A percentile compares a stretch with the other conserved stretches of the same genome.
Evolutionary conservation across 2,797 vertebrate genomes (phyloP).

Genomic region (Rhabdophis nuchalis): DNA sequence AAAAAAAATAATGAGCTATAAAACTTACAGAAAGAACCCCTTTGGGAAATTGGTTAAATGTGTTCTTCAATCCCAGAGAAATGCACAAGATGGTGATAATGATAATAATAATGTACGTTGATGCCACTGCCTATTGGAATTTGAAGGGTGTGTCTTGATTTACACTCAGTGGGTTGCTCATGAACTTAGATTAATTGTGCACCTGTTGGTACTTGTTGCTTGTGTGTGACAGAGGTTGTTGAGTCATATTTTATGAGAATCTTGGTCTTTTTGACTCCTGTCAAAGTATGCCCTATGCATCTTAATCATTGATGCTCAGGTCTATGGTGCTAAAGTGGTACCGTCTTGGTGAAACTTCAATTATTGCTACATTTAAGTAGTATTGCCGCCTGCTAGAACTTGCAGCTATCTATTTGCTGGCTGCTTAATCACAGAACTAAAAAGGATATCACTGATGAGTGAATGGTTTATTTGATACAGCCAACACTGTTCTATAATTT

Average conservation of each 20-base stretch:
- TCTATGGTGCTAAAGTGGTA: background rate
- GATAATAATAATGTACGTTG: background rate
- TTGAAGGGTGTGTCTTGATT: background rate
- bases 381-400: background rate
- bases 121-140: background rate
- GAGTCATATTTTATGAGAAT: background rate
- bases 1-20: background rate
- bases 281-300: background rate
- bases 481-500: background rate
- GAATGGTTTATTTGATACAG: background rate
- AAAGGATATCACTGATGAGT: conserved; percentile 2
- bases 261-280: background rate
- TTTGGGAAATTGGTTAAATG: background rate
- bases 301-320: background rate
- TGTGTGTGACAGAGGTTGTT: background rate
- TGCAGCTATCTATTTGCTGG: background rate
- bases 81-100: background rate
- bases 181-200: background rate
- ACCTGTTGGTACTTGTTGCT: background rate
- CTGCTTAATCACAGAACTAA: conserved; percentile 14
- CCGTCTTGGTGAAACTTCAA: background rate
- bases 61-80: background rate
- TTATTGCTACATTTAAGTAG: background rate
- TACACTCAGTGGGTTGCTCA: background rate
- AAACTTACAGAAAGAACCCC: background rate